Percentiles rank a stretch among this genome's conserved stretches.
These are phyloP conservation scores for Heteropelma amictum DNA, from an alignment of 2,888 invertebrate species.

Conservation along the genomic window DNA sequence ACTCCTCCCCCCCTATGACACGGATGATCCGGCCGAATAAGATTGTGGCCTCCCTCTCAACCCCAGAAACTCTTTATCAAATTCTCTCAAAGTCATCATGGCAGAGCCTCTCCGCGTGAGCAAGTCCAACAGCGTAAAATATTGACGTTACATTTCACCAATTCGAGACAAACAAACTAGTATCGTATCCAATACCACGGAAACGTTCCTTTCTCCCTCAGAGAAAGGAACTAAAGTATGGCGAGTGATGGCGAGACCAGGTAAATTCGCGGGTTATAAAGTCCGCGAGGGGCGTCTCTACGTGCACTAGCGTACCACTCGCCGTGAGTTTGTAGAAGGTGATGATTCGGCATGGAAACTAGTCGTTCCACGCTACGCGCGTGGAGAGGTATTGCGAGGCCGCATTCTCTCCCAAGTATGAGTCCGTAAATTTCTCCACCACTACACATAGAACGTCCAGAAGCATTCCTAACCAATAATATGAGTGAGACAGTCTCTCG, in stretches of 20 bases:
- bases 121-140: too few relatives aligned
- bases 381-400: neutral
- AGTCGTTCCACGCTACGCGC: constrained; percentile 29
- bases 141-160: too few relatives aligned
- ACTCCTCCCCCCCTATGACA: constrained; percentile 59
- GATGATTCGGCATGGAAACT: constrained; percentile 44
- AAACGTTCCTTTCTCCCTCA: too few relatives aligned
- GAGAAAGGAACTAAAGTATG: too few relatives aligned
- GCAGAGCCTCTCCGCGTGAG: too few relatives aligned
- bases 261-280: neutral
- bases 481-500: neutral
- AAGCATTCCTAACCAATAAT: neutral
- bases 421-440: neutral
- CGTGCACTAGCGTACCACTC: constrained; percentile 3
- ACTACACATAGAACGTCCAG: neutral
- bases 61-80: too few relatives aligned
- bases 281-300: neutral
- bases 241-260: neutral
- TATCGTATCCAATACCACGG: too few relatives aligned
- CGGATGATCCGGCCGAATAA: too few relatives aligned
- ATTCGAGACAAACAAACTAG: too few relatives aligned
- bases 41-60: too few relatives aligned
- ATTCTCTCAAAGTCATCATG: too few relatives aligned
- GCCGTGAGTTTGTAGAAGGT: neutral
- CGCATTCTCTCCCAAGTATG: too few relatives aligned